phyloP scores from a whole-genome alignment of 2,888 invertebrate species.

The Acleris cristana region DNA sequence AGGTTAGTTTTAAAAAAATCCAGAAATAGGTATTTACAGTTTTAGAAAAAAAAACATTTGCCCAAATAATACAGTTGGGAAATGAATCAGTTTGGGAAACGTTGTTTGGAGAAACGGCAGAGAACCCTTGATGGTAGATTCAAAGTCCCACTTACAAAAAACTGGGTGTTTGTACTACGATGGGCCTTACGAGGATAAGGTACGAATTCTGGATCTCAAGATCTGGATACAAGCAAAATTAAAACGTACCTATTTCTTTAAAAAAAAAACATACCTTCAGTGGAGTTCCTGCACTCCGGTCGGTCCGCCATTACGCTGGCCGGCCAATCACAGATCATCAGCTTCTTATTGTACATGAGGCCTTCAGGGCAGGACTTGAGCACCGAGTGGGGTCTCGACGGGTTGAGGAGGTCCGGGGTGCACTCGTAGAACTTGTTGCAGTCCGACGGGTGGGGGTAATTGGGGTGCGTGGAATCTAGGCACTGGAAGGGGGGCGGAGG shows the following conservation, averaged over 20 bases:
- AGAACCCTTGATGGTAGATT: too few species aligned
- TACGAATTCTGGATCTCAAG: too few species aligned
- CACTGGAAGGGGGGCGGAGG: slow-evolving; percentile 54
- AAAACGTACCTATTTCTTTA: not conserved
- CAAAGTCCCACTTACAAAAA: too few species aligned
- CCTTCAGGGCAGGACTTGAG: slow-evolving; percentile 86
- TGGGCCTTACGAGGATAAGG: too few species aligned
- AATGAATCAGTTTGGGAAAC: too few species aligned
- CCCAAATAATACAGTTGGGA: too few species aligned
- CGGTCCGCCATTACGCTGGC: slow-evolving; percentile 80
- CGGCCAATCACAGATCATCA: slow-evolving; percentile 87
- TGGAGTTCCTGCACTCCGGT: slow-evolving; percentile 81
- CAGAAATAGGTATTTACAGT: too few species aligned
- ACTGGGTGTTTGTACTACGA: too few species aligned
- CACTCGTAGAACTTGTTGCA: slow-evolving; percentile 90
- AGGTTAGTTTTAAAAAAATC: too few species aligned
- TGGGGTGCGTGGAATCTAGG: slow-evolving; percentile 79
- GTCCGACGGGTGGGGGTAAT: slow-evolving; percentile 85
- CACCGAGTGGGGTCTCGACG: slow-evolving; percentile 74
- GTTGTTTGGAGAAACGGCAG: too few species aligned
- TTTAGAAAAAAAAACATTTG: too few species aligned
- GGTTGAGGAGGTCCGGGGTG: slow-evolving; percentile 62
- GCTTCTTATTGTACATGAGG: slow-evolving; percentile 87
- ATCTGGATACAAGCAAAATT: not conserved
- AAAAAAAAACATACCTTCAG: too few species aligned